These are phyloP conservation scores for Scaptomyza hsui DNA, from an alignment of 1,140 invertebrate species.

Conservation along the genomic window DNA sequence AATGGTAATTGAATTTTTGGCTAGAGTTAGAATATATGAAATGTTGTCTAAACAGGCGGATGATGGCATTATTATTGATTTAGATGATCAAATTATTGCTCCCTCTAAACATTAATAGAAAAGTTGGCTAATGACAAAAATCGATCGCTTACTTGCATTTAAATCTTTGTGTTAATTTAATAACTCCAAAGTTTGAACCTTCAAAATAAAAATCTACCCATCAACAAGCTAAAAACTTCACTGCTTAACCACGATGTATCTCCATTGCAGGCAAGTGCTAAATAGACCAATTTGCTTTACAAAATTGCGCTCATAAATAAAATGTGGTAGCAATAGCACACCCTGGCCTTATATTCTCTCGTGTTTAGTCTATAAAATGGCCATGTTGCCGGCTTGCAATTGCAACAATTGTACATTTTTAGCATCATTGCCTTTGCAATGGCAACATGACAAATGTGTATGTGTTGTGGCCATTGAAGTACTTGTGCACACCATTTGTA, in stretches of 20 bases:
- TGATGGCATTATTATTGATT: neutral
- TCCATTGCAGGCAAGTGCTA: constrained; percentile 12
- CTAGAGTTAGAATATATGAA: neutral
- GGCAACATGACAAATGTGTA: constrained; percentile 72
- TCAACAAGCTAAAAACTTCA: too few species aligned
- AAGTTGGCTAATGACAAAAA: too few species aligned
- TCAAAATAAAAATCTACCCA: too few species aligned
- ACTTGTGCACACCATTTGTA: constrained; percentile 62
- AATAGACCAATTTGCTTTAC: constrained; percentile 51
- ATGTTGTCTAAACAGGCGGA: neutral
- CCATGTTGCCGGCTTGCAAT: constrained; percentile 21
- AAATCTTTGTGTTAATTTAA: too few species aligned
- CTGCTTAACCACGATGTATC: too few species aligned
- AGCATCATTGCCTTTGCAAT: constrained; percentile 56
- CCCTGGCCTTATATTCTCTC: constrained; percentile 25
- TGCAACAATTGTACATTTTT: constrained; percentile 57
- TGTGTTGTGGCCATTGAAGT: constrained; percentile 53
- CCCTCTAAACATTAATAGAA: too few species aligned
- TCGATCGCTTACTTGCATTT: too few species aligned
- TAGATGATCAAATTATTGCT: too few species aligned
- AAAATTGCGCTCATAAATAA: constrained; percentile 68
- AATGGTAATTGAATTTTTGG: neutral
- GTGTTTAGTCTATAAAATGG: constrained; percentile 52
- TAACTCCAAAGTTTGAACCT: too few species aligned
- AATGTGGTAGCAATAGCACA: constrained; percentile 50